Percentiles rank a stretch among this genome's conserved stretches.
phyloP scores from a whole-genome alignment of 2,797 vertebrate genomes.

The Oreortyx pictus region DNA sequence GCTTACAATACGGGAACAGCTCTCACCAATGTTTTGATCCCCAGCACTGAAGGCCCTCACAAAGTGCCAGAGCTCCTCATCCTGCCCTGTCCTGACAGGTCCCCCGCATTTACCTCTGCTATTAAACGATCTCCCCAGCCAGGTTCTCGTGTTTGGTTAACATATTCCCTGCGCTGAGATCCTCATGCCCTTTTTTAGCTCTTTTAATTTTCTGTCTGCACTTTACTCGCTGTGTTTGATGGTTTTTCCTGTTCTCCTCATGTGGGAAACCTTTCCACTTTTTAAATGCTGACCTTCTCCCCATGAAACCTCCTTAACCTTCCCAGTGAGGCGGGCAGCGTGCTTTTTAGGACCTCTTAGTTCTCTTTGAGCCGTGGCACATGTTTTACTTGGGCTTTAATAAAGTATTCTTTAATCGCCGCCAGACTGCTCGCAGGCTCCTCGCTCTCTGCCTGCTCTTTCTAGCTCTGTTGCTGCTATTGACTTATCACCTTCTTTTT shows the following conservation, averaged over 20 bases:
- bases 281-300: constrained; percentile 38
- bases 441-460: constrained; percentile 73
- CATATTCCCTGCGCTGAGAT: not conserved
- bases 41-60: not conserved
- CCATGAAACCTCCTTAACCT: constrained; percentile 51
- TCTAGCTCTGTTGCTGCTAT: constrained; percentile 75
- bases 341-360: constrained; percentile 46
- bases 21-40: not conserved
- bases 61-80: not conserved
- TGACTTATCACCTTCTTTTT: constrained; percentile 75
- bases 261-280: constrained; percentile 45
- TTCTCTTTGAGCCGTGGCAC: constrained; percentile 70
- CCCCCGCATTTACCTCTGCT: not conserved
- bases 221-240: not conserved
- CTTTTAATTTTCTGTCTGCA: constrained; percentile 1
- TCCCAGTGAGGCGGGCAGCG: constrained; percentile 31
- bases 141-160: not conserved
- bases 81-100: not conserved
- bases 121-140: not conserved
- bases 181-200: not conserved
- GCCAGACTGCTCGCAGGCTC: constrained; percentile 77
- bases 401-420: constrained; percentile 75
- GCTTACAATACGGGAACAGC: not conserved
- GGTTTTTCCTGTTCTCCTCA: constrained; percentile 30
- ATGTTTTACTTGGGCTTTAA: constrained; percentile 73